Base-by-base conservation (phyloP, 2,113 vertebrate genomes). In the Sinocyclocheilus grahami region DNA sequence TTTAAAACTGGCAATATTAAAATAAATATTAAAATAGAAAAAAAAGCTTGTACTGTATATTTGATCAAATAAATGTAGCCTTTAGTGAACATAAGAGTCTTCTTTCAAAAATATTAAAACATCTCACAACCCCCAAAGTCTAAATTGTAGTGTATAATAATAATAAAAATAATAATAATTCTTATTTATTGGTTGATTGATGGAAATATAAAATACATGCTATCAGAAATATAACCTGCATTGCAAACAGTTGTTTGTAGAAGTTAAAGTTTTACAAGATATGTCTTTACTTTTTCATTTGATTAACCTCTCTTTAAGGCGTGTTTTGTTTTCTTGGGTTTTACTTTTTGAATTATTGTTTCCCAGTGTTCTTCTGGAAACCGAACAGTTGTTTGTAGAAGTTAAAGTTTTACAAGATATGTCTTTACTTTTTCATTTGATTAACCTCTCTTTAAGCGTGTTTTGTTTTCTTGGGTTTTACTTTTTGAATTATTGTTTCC, bases 321-420 rank as follows among this genome's bases (percentile, higher is more conserved):
- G 12, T 13, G 9, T n/a, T 79, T 60, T 39, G 53, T 72, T 46
- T 71, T 39, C 18, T 76, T 63, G 9, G 5, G 12, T 51, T 76
- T 76, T 24, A 76, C 74, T 51, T 76, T 76, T 51, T 76, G 6
- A 51, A 51, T 14, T 12, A n/a, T 8, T 27, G 22, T 48, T 48
- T 81, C 37, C 33, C 60, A 77, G 20, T 86, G 74, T 51, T 51
- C 13, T 53, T 82, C 16, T 37, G 18, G 65, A 79, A 84, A 58
- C 86, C 6, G n/a, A 71, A 75, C 20, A 75, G 20, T 7, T 55
- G 16, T 20, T 46, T 74, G 39, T 46, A n/a, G 13, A 53, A 53
- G 51, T 4, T 4, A 76, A 76, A 48, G 22, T 27, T 48, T 46
- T 24, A 12, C 39, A 12, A 74, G 4, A 24, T 24, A 13, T 48